These are phyloP conservation scores for Perdita meconis DNA, from an alignment of 2,888 invertebrate species.

Conservation along the genomic window DNA sequence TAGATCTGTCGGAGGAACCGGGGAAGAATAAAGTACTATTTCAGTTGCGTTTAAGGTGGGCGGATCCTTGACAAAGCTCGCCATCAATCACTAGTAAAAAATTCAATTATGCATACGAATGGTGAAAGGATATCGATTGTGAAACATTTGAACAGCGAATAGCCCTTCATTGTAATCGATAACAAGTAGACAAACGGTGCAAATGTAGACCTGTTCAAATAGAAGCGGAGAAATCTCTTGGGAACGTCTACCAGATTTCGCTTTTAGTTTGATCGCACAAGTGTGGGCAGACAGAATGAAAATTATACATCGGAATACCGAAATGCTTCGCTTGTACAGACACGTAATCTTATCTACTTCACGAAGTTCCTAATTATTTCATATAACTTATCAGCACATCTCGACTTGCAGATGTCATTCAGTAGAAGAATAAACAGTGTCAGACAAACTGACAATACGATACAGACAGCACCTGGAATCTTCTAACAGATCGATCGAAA, in stretches of 20 bases:
- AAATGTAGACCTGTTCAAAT: not conserved
- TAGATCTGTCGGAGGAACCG: conserved; percentile 1
- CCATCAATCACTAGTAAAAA: conserved; percentile 39
- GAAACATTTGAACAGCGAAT: not conserved
- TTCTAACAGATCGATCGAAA: conserved; percentile 16
- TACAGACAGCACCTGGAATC: not conserved
- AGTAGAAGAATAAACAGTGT: not conserved
- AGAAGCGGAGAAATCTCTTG: not conserved
- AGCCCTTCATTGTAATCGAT: not conserved
- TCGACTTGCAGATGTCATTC: conserved; percentile 10
- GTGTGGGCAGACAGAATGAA: not conserved
- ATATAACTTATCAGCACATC: no score
- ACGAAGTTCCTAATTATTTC: no score
- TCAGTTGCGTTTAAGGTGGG: conserved; percentile 14
- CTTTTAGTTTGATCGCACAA: conserved; percentile 8
- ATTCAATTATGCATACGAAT: conserved; percentile 8
- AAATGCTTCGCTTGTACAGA: no score
- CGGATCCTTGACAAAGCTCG: not conserved
- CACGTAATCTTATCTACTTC: no score
- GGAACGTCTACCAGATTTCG: conserved; percentile 17
- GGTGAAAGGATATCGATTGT: conserved; percentile 3
- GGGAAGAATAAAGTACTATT: conserved; percentile 18
- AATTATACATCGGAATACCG: conserved; percentile 5
- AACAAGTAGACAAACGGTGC: not conserved
- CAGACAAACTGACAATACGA: conserved; percentile 1